phyloP scores from a whole-genome alignment of 2,888 invertebrate species.

The Tricholauxania praeusta region DNA sequence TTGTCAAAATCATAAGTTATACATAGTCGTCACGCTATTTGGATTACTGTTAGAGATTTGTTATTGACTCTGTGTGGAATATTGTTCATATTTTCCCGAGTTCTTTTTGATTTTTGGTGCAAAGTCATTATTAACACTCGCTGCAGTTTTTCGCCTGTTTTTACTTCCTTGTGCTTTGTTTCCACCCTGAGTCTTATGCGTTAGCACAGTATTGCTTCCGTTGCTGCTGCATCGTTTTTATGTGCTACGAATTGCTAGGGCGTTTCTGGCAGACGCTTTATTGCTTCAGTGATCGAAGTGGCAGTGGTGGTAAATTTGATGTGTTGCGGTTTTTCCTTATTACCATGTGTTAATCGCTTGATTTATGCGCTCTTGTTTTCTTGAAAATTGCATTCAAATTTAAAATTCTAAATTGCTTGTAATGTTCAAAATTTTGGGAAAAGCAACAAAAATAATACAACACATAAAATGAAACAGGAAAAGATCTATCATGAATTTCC shows the following conservation, averaged over 20 bases:
- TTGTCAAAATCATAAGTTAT: no score
- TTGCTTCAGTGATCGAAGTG: background rate
- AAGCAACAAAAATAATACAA: no score
- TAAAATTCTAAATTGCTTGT: background rate
- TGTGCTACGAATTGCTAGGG: conserved; percentile 9
- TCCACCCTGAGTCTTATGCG: background rate
- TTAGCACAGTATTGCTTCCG: background rate
- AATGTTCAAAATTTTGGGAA: no score
- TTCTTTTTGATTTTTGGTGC: background rate
- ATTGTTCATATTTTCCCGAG: no score
- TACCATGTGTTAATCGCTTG: conserved; percentile 26
- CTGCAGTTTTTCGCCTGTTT: background rate
- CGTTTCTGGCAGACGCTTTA: conserved; percentile 21
- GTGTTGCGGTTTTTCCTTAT: conserved; percentile 12
- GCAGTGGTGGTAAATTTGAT: no score
- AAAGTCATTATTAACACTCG: conserved; percentile 17
- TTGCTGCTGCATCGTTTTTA: background rate
- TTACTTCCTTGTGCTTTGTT: background rate
- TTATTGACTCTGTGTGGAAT: no score
- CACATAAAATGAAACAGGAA: no score
- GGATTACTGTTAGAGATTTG: no score
- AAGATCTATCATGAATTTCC: no score
- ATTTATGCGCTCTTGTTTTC: conserved; percentile 23
- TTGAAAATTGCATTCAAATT: conserved; percentile 27
- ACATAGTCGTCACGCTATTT: no score